Evolutionary conservation across 2,888 invertebrate species (phyloP).

Genomic region (Aleiodes testaceus): DNA sequence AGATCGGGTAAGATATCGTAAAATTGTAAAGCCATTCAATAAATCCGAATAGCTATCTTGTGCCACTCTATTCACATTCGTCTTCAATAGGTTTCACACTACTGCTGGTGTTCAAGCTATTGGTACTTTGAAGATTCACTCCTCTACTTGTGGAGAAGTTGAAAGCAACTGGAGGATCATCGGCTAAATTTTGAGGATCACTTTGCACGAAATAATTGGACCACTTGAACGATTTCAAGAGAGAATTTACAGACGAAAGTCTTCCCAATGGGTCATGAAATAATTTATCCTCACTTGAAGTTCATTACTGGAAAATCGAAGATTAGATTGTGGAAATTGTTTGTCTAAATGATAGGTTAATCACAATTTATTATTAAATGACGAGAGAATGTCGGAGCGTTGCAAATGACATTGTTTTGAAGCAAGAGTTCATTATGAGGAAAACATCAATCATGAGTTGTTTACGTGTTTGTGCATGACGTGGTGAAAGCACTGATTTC

Average conservation of each 20-base stretch:
- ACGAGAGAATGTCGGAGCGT: no score
- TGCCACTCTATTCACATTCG: constrained; percentile 3
- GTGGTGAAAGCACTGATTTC: background rate
- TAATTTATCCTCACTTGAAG: constrained; percentile 5
- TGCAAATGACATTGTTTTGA: no score
- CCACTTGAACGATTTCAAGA: constrained; percentile 20
- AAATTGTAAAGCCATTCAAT: constrained; percentile 3
- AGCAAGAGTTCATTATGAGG: no score
- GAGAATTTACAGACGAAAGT: background rate
- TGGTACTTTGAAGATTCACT: background rate
- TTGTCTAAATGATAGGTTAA: no score
- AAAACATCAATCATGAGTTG: no score
- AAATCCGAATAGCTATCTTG: constrained; percentile 9
- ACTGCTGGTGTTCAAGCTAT: background rate
- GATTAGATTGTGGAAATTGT: background rate
- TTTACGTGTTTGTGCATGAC: no score
- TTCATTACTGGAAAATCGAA: background rate
- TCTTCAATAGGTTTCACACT: constrained; percentile 10
- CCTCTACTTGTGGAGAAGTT: background rate
- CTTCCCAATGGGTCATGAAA: constrained; percentile 5
- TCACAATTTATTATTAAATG: no score
- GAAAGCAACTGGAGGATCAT: background rate
- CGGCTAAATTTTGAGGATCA: constrained; percentile 16
- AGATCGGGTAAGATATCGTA: background rate
- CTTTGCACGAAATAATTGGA: constrained; percentile 18